Evolutionary conservation across 2,113 vertebrate species (phyloP).

Genomic region (Myotis lucifugus): DNA sequence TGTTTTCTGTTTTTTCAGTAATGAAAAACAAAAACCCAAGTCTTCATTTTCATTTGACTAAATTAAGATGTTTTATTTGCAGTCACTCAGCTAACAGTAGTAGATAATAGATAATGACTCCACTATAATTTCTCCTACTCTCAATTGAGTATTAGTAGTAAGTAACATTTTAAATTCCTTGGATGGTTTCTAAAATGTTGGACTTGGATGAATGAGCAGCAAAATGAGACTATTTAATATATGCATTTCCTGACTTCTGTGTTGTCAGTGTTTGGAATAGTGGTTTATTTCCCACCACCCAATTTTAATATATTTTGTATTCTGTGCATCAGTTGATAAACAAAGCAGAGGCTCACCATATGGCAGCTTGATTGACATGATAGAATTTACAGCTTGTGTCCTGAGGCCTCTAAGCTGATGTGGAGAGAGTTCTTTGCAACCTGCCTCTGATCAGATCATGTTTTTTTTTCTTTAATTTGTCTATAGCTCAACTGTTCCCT

Average conservation of each 20-base stretch:
- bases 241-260: background rate
- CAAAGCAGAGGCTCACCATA: background rate
- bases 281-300: background rate
- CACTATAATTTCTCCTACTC: background rate
- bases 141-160: background rate
- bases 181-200: conserved; percentile 15
- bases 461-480: conserved; percentile 5
- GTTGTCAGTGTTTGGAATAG: background rate
- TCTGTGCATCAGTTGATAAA: conserved; percentile 8
- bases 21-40: background rate
- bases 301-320: conserved; percentile 36
- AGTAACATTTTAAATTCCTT: background rate
- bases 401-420: background rate
- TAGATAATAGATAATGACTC: background rate
- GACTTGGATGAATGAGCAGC: background rate
- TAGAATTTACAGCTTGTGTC: background rate
- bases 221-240: conserved; percentile 46
- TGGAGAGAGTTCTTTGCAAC: background rate
- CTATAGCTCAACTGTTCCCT: background rate
- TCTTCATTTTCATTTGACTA: background rate
- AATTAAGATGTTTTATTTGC: conserved; percentile 5
- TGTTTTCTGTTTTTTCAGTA: conserved; percentile 4
- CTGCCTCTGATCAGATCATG: background rate
- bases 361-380: background rate
- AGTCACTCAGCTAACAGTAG: background rate